Percentiles rank a stretch among this genome's conserved stretches.
These are phyloP conservation scores for Sarcophaga caerulescens DNA, from an alignment of 2,888 invertebrate species.

Conservation along the genomic window DNA sequence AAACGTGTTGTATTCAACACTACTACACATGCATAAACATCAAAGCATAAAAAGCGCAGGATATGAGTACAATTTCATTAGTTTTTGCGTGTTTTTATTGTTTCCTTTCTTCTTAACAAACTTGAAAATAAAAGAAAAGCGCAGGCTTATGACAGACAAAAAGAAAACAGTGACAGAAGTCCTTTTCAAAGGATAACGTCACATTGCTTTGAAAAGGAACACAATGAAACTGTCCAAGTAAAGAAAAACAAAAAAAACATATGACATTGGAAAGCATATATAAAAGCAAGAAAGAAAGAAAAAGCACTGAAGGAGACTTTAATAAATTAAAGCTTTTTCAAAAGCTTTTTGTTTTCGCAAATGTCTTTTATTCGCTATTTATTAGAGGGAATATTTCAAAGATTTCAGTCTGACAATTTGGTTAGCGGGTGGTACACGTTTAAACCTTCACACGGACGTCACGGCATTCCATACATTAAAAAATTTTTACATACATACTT, in stretches of 20 bases:
- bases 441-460: constrained; percentile 39
- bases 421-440: constrained; percentile 46
- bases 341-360: background rate
- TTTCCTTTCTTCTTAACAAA: background rate
- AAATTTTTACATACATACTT: constrained; percentile 16
- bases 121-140: background rate
- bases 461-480: constrained; percentile 8
- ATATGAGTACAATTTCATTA: background rate
- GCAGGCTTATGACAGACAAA: background rate
- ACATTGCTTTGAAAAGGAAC: background rate
- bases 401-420: constrained; percentile 60
- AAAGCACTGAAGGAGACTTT: constrained; percentile 45
- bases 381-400: constrained; percentile 14
- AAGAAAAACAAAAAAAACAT: background rate
- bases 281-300: background rate
- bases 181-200: constrained; percentile 54
- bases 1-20: constrained; percentile 18
- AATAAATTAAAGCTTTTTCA: background rate
- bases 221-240: background rate
- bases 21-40: background rate
- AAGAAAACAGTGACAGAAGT: constrained; percentile 38
- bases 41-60: background rate
- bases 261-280: constrained; percentile 32
- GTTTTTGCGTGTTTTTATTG: background rate
- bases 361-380: constrained; percentile 32